A percentile compares a stretch with the other conserved stretches of the same genome.
phyloP scores from a whole-genome alignment of 2,888 invertebrate genomes.

The Prosapia bicincta region DNA sequence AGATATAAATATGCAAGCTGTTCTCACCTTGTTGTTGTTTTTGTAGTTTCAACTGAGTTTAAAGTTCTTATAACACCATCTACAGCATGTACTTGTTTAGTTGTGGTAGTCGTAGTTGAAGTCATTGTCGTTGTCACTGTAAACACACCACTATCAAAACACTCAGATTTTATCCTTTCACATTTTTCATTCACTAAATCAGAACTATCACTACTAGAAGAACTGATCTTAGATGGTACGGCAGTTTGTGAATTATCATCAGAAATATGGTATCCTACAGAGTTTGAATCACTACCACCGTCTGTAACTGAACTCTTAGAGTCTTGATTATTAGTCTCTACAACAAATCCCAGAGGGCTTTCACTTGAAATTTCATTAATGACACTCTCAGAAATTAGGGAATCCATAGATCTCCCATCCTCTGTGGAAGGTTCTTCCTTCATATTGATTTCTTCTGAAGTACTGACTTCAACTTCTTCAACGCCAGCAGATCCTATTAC shows the following conservation, averaged over 20 bases:
- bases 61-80: constrained; percentile 52
- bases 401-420: constrained; percentile 25
- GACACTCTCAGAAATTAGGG: constrained; percentile 7
- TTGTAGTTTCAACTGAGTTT: constrained; percentile 11
- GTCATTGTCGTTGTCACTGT: constrained; percentile 9
- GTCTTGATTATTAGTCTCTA: background rate
- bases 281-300: constrained; percentile 7
- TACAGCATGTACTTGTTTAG: constrained; percentile 46
- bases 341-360: background rate
- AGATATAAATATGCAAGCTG: too few species aligned
- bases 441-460: constrained; percentile 23
- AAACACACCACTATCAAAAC: background rate
- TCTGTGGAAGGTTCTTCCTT: constrained; percentile 28
- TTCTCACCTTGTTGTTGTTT: constrained; percentile 4
- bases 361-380: constrained; percentile 14
- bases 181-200: constrained; percentile 18
- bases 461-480: constrained; percentile 41
- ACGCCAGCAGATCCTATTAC: constrained; percentile 38
- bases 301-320: background rate
- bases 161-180: constrained; percentile 20
- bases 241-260: constrained; percentile 21
- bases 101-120: constrained; percentile 43
- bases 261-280: background rate
- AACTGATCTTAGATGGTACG: constrained; percentile 2
- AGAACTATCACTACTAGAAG: background rate